phyloP scores from a whole-genome alignment of 2,797 vertebrate genomes.

The Poecilia velifera region DNA sequence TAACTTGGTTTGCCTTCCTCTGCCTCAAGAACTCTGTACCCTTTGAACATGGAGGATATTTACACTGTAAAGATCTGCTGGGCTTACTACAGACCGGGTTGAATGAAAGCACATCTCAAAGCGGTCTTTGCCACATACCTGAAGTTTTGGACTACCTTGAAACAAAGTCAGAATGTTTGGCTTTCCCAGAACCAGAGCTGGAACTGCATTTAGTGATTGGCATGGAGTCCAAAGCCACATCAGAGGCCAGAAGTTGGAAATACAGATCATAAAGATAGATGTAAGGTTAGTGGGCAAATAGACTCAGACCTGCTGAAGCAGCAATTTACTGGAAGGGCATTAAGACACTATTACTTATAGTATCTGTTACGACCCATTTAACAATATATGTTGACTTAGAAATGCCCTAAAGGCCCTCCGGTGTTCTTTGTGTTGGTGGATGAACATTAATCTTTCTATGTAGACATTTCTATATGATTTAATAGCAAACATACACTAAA shows the following conservation, averaged over 20 bases:
- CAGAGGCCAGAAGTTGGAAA: constrained; percentile 43
- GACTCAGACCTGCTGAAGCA: constrained; percentile 30
- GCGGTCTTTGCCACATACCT: constrained; percentile 65
- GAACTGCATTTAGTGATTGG: constrained; percentile 56
- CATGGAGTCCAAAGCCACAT: constrained; percentile 42
- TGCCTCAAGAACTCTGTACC: constrained; percentile 59
- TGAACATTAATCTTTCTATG: background rate
- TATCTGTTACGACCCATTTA: constrained; percentile 8
- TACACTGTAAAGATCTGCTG: constrained; percentile 71
- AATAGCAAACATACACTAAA: background rate
- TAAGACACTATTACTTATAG: constrained; percentile 20
- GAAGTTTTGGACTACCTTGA: constrained; percentile 71
- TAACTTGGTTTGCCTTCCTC: constrained; percentile 56
- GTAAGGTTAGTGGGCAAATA: constrained; percentile 26
- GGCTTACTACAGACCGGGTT: constrained; percentile 59
- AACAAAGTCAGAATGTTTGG: constrained; percentile 69
- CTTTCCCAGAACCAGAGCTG: constrained; percentile 59
- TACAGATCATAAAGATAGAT: constrained; percentile 36
- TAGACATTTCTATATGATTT: no score
- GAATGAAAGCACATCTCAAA: constrained; percentile 76
- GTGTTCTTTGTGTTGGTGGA: constrained; percentile 14
- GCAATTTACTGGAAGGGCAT: constrained; percentile 27
- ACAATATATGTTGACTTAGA: constrained; percentile 28
- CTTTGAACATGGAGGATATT: constrained; percentile 79
- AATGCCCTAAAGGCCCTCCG: background rate